These are phyloP conservation scores for Caenorhabditis sp. DNA, from an alignment of 2,888 invertebrate species.

Conservation along the genomic window DNA sequence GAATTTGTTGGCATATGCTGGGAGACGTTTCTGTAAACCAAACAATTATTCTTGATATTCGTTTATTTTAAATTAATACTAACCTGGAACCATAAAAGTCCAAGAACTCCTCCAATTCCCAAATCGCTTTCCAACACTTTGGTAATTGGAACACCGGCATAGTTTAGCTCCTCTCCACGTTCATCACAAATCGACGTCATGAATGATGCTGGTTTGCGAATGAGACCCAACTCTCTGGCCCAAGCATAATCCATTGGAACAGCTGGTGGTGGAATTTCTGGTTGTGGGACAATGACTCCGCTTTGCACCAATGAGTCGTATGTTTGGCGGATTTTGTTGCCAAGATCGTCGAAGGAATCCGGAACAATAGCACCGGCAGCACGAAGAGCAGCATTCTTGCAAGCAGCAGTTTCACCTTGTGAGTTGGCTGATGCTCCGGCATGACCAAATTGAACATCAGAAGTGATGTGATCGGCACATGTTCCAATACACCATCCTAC, in stretches of 20 bases:
- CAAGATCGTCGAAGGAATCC: constrained; percentile 87
- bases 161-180: constrained; percentile 80
- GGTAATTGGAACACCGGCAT: constrained; percentile 88
- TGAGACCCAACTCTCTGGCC: constrained; percentile 95
- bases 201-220: constrained; percentile 97
- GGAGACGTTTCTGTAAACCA: constrained; percentile 75
- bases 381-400: constrained; percentile 86
- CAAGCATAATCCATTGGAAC: constrained; percentile 99
- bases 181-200: constrained; percentile 99
- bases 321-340: constrained; percentile 75
- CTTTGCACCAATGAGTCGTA: constrained; percentile 79
- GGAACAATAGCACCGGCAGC: constrained; percentile 90
- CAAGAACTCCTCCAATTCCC: constrained; percentile 96
- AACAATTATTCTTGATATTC: not conserved
- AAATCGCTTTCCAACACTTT: constrained; percentile 88
- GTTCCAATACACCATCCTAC: constrained; percentile 99
- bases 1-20: constrained; percentile 92
- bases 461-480: constrained; percentile 74
- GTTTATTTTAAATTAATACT: constrained; percentile 55
- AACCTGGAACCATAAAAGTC: constrained; percentile 96
- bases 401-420: constrained; percentile 87
- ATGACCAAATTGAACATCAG: constrained; percentile 92
- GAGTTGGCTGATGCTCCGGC: constrained; percentile 98
- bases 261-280: constrained; percentile 94
- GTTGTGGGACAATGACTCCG: constrained; percentile 85